Base-by-base conservation (phyloP, 30 jellyfish, hydroid and myxozoan species). In the Hydractinia symbiolongicarpus region DNA sequence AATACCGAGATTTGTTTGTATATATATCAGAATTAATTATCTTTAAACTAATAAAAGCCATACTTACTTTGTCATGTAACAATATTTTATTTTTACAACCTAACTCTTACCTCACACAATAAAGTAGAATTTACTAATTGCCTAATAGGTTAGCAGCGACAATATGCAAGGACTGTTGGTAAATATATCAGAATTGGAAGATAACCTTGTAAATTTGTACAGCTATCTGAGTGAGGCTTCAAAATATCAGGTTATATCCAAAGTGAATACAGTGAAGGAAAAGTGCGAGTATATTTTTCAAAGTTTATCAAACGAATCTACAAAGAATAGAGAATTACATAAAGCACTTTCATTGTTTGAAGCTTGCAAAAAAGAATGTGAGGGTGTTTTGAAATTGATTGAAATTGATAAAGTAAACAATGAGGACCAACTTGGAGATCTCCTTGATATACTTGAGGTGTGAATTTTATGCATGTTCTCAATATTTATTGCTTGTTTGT, bases 201-300 rank as follows among this genome's bases (percentile, higher is more conserved):
- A 44, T n/a, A 64, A 51, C 17, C 17, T 64, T 4, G 74, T n/a
- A 2, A 51, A 64, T 13, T 0, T 64, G 40, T n/a, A 64, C 9
- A 6, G 74, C 40, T 44, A 64, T 64, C 74, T 64, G 8, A 64
- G 74, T 64, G 74, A 64, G 17, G 74, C 74, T n/a, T 64, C 74
- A 7, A 64, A 64, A 64, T 64, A 64, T 13, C 9, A 64, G 40
- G 40, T 64, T 0, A 44, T n/a, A 13, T 6, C 9, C 7, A 51
- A 64, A 7, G 40, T 64, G 17, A 44, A 64, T 64, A 1, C 19
- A 51, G 19, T 64, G 17, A 64, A 64, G 40, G 74, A 64, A 64
- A 64, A 64, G 74, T 64, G 16, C 40, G 7, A 51, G 19, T 8
- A n/a, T 1, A 6, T 64, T n/a, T 64, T 44, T 64, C 52, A 64